Conservation (phyloP, 1,140 invertebrate species). For the Hestina assimilis region DNA sequence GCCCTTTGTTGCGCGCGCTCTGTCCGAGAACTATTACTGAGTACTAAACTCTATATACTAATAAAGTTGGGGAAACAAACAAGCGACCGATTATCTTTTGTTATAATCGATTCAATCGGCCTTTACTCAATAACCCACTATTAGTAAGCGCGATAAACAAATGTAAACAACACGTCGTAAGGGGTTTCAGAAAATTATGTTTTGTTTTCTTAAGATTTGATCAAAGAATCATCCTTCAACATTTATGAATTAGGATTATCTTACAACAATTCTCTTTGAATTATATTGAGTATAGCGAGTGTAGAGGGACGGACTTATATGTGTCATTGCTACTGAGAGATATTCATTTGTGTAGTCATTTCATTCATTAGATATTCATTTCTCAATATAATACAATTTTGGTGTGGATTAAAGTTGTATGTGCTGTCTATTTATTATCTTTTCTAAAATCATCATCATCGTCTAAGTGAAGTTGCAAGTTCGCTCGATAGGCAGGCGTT, state of each 20-base stretch:
- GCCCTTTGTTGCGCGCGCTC: neutral
- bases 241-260: constrained; percentile 1
- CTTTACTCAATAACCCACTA: constrained; percentile 7
- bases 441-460: no score
- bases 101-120: neutral
- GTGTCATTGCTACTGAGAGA: no score
- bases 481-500: no score
- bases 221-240: constrained; percentile 12
- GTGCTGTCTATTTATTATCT: no score
- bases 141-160: constrained; percentile 11
- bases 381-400: no score
- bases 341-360: no score
- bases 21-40: neutral
- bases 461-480: no score
- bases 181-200: neutral
- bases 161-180: neutral
- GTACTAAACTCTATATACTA: no score
- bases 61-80: constrained; percentile 1
- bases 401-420: no score
- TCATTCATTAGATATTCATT: no score
- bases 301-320: no score
- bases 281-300: neutral
- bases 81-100: neutral
- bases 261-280: neutral
- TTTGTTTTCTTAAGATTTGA: constrained; percentile 7